Evolutionary conservation across 2,888 invertebrate species (phyloP), one percentile per base, ranked within the genome.

Genomic region (Slavum lentiscoides): DNA sequence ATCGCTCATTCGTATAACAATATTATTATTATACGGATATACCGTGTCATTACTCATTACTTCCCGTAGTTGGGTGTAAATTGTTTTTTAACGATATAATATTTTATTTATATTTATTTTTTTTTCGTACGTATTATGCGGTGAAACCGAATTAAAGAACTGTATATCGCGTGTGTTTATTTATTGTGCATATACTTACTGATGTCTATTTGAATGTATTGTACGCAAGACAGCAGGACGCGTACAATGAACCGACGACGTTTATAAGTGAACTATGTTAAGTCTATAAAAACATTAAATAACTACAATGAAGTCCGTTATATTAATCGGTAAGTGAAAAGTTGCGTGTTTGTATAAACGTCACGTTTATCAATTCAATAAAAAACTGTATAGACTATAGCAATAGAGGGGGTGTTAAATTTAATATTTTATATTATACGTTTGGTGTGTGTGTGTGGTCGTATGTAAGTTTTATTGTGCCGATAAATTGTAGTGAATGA

Each of bases 201-300:
- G 13, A 19, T 59, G 76, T 53, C 4, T 7, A 55, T 37, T 64
- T 64, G 77, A 64, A 75, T 58, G 39, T 19, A 7, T 64, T 39
- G 19, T 9, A 15, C 11, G 11, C 49, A 49, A 49, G 49, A 3
- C 13, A 49, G 49, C 49, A 39, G 62, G 19, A 70, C 69, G 15
- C 69, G 15, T 37, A 59, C 49, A 49, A 3, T 30, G 15, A 23
- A 21, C 23, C 23, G 7, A 19, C 37, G 13, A 55, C 9, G 17
- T 70, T 39, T 39, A 15, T 58, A 13, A 58, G 19, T 37, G 39
- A 80, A 80, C 53, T 80, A 80, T 80, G 77, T 19, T 64, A 39
- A 64, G 17, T 55, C 23, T 23, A 23, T 62, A 3, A 1, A 21
- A 39, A 39, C 15, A 70, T 39, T 70, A 23, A 62, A 43, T 7